These are phyloP conservation scores for Criorhina ranunculi DNA, from an alignment of 2,888 invertebrate genomes.

Conservation along the genomic window DNA sequence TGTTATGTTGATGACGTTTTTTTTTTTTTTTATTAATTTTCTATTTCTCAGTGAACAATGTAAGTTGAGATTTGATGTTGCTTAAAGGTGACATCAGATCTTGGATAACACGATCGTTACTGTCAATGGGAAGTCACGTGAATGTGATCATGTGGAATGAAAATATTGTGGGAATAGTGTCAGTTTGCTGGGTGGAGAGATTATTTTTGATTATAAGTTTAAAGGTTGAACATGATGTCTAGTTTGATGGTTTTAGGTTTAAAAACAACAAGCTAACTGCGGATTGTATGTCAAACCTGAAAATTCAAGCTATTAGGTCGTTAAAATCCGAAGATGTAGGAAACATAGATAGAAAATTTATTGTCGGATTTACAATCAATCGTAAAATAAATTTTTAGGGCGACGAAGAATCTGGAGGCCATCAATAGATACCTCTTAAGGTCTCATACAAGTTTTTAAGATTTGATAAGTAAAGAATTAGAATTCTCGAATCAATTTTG, in stretches of 20 bases:
- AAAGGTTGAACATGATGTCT: constrained; percentile 44
- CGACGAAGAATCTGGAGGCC: too few species aligned
- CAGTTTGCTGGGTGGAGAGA: constrained; percentile 29
- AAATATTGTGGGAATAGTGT: constrained; percentile 58
- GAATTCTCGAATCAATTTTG: too few species aligned
- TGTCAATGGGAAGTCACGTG: constrained; percentile 71
- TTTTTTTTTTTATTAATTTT: constrained; percentile 40
- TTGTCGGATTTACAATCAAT: too few species aligned
- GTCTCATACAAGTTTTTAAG: too few species aligned
- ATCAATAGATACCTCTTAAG: too few species aligned
- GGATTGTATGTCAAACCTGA: too few species aligned
- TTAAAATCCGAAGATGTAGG: too few species aligned
- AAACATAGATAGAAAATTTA: too few species aligned
- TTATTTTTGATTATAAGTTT: constrained; percentile 23
- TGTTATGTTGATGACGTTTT: constrained; percentile 13
- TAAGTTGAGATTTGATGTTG: constrained; percentile 23
- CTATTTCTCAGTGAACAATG: neutral
- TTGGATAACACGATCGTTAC: constrained; percentile 67
- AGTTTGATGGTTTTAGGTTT: neutral
- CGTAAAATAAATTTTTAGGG: too few species aligned
- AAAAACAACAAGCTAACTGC: neutral
- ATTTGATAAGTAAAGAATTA: too few species aligned
- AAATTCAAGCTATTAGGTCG: too few species aligned
- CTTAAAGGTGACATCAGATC: constrained; percentile 68
- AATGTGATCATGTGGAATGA: constrained; percentile 59